phyloP scores from a whole-genome alignment of 2,888 invertebrate genomes.

The Ferdinandea cuprea region DNA sequence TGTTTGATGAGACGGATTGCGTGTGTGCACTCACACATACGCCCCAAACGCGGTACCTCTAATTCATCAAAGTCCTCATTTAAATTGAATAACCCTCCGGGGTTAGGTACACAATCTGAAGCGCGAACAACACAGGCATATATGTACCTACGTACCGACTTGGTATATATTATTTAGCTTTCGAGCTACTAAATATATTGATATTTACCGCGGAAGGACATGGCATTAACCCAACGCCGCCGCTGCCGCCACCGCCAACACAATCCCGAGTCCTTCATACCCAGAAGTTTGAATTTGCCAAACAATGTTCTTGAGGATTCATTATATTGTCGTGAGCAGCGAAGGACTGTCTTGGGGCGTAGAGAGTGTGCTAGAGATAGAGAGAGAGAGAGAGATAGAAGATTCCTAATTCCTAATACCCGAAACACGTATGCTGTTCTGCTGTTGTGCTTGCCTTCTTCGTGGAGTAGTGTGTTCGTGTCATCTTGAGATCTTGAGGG shows the following conservation, averaged over 20 bases:
- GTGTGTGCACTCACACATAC: slow-evolving; percentile 23
- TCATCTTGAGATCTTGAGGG: slow-evolving; percentile 48
- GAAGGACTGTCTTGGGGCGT: slow-evolving; percentile 8
- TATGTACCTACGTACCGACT: too few relatives aligned
- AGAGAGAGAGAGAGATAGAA: too few relatives aligned
- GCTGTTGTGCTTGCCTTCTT: background rate
- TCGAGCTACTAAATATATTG: slow-evolving; percentile 3
- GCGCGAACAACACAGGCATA: slow-evolving; percentile 36
- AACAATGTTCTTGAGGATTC: slow-evolving; percentile 60
- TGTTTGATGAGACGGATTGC: slow-evolving; percentile 57
- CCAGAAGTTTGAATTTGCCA: slow-evolving; percentile 4
- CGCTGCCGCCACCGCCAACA: background rate
- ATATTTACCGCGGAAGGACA: slow-evolving; percentile 57
- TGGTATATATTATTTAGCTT: background rate
- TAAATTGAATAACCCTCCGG: slow-evolving; percentile 60
- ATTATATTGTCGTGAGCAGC: slow-evolving; percentile 25
- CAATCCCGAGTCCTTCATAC: background rate
- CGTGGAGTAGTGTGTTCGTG: slow-evolving; percentile 32
- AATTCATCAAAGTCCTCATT: slow-evolving; percentile 67
- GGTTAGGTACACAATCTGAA: slow-evolving; percentile 63
- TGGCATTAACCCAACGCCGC: background rate
- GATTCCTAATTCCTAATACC: background rate
- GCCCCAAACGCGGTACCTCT: slow-evolving; percentile 48
- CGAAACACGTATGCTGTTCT: background rate
- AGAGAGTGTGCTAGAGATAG: background rate